Base-by-base conservation (phyloP, 1,140 invertebrate genomes). In the Bombus terrestris region DNA sequence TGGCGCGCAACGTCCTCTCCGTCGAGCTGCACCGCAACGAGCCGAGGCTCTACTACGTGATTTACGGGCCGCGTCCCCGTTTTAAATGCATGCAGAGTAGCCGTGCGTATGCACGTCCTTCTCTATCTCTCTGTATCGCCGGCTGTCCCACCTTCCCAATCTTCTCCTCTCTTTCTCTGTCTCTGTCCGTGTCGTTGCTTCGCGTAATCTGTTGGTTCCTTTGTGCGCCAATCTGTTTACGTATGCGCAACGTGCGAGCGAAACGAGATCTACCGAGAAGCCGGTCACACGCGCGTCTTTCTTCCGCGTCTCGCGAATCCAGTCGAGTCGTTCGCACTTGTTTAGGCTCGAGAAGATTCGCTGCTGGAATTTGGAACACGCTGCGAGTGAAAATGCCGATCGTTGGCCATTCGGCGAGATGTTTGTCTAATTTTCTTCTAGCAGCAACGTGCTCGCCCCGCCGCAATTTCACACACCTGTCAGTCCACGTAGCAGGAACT, bases 41-140 rank as follows among this genome's bases (percentile, higher is more conserved):
- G 78, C 74, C 59, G 75, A 72, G 80, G 68, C 75, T 89, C 75
- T 86, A 83, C 87, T 73, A 86, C 88, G 81, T 87, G 88, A 90
- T 90, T 90, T 87, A 89, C 85, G 78, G 69, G 75, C 72, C 72
- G 76, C 84, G 59, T 88, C 87, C 80, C 73, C 87, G 87, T 84
- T 90, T 90, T 90, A 90, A 90, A 89, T 81, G 81, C 88, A 87
- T 81, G 76, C 76, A 72, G 85, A 83, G 86, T 86, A 83, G 85
- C 77, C 87, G 83, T 64, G 78, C 64, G n/a, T 43, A 41, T 57
- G 80, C 75, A 53, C n/a, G 68, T 37, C 18, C 41, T 28, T 81
- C 71, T 83, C 77, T 64, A 43, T 75, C 69, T 64, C 80, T 81
- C 78, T 35, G 64, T 35, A 66, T 74, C 68, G 73, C 53, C 62